Evolutionary conservation across 2,888 invertebrate genomes (phyloP).

Genomic region (Idaea dimidiata): DNA sequence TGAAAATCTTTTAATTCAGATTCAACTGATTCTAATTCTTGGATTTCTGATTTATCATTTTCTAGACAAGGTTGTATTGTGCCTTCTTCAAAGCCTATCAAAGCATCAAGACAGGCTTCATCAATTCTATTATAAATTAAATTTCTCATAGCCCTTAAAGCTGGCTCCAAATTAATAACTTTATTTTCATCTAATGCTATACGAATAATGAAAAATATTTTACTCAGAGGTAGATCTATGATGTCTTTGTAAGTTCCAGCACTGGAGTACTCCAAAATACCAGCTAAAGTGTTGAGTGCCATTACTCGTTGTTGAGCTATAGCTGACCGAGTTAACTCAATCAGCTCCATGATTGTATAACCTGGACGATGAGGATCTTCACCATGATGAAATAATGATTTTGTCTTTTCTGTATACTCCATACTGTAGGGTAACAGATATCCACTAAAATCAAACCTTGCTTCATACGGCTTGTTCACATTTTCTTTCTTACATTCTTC

Average conservation of each 20-base stretch:
- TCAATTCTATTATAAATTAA: constrained; percentile 89
- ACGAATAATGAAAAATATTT: constrained; percentile 89
- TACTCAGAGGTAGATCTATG: constrained; percentile 87
- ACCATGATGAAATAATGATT: constrained; percentile 93
- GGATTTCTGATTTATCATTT: constrained; percentile 75
- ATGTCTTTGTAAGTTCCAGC: constrained; percentile 89
- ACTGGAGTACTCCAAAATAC: constrained; percentile 86
- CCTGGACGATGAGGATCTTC: constrained; percentile 95
- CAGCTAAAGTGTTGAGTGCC: constrained; percentile 89
- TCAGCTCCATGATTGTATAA: constrained; percentile 93
- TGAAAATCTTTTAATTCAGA: constrained; percentile 91
- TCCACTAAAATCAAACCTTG: constrained; percentile 91
- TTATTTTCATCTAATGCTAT: constrained; percentile 93
- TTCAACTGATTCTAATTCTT: constrained; percentile 77
- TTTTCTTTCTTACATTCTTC: constrained; percentile 79
- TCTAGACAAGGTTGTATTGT: constrained; percentile 82
- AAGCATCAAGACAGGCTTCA: constrained; percentile 86
- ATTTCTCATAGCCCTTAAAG: constrained; percentile 87
- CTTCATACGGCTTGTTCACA: constrained; percentile 85
- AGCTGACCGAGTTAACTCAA: constrained; percentile 88
- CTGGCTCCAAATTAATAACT: constrained; percentile 86
- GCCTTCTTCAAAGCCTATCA: constrained; percentile 84
- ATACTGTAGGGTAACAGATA: constrained; percentile 86
- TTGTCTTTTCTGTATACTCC: constrained; percentile 77
- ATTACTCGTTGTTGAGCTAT: constrained; percentile 91